Evolutionary conservation across 2,113 vertebrate species (phyloP).

Genomic region (Dicentrarchus labrax): DNA sequence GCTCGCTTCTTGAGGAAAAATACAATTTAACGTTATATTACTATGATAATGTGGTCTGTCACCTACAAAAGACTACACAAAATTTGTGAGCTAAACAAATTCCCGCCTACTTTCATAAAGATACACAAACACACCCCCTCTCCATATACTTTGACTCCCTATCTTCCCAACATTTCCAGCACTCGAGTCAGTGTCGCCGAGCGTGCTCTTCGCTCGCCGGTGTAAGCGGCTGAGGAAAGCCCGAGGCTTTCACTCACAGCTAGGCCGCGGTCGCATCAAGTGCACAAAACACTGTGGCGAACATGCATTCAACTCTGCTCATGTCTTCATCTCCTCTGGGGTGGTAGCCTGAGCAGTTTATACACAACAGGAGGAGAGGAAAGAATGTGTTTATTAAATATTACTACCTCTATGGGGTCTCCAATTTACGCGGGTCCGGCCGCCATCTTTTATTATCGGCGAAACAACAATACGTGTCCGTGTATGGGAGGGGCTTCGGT

Average conservation of each 20-base stretch:
- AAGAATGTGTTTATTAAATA: conserved; percentile 27
- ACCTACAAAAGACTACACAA: background rate
- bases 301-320: conserved; percentile 14
- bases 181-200: conserved; percentile 9
- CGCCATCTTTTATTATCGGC: conserved; percentile 84
- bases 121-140: conserved; percentile 86
- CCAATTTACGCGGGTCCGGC: conserved; percentile 82
- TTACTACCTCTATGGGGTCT: conserved; percentile 77
- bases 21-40: background rate
- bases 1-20: background rate
- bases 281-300: background rate
- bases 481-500: conserved; percentile 66
- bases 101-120: conserved; percentile 86
- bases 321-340: background rate
- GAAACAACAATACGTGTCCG: conserved; percentile 76
- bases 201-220: conserved; percentile 18
- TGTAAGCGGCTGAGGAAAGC: conserved; percentile 37
- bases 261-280: conserved; percentile 60
- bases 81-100: conserved; percentile 52
- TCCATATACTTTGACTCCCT: conserved; percentile 62
- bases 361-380: background rate
- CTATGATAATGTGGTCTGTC: background rate
- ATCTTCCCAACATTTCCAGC: conserved; percentile 34
- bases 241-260: conserved; percentile 60
- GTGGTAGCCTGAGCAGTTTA: background rate